Percentiles rank a stretch among this genome's conserved stretches.
Conservation (phyloP, 2,113 vertebrate species). For the Brevimyrus niger region DNA sequence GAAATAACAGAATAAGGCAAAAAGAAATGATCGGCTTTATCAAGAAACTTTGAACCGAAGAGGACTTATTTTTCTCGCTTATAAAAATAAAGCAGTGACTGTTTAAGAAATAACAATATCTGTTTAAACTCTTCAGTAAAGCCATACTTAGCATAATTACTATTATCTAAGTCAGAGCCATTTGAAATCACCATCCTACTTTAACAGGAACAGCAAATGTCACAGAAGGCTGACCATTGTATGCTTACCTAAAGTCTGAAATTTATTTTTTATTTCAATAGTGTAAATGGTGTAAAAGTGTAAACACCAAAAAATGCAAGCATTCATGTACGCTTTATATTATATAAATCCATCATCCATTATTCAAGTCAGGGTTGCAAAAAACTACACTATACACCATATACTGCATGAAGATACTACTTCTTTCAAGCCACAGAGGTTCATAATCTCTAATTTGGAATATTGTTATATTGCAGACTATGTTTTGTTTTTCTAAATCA, state of each 20-base stretch:
- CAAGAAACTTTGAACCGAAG: neutral
- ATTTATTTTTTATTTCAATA: neutral
- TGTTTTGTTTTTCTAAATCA: neutral
- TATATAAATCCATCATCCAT: neutral
- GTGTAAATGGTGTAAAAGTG: neutral
- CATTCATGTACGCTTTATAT: neutral
- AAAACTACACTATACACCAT: neutral
- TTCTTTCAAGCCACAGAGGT: neutral
- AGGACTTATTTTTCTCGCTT: neutral
- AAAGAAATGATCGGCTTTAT: neutral
- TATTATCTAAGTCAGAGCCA: neutral
- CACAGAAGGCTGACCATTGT: neutral
- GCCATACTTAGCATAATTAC: neutral
- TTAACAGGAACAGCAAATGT: neutral
- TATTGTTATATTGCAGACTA: neutral
- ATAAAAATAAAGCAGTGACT: neutral
- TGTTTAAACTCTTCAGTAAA: neutral
- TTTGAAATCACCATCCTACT: neutral
- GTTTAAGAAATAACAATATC: neutral
- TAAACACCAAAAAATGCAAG: neutral
- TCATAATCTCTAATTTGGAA: neutral
- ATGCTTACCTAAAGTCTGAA: neutral
- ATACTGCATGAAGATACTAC: neutral
- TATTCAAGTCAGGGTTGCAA: neutral
- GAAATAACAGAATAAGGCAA: neutral